Percentiles rank a stretch among this genome's conserved stretches.
phyloP scores from a whole-genome alignment of 2,113 vertebrate genomes.

The Rhegmatorhina hoffmannsi region DNA sequence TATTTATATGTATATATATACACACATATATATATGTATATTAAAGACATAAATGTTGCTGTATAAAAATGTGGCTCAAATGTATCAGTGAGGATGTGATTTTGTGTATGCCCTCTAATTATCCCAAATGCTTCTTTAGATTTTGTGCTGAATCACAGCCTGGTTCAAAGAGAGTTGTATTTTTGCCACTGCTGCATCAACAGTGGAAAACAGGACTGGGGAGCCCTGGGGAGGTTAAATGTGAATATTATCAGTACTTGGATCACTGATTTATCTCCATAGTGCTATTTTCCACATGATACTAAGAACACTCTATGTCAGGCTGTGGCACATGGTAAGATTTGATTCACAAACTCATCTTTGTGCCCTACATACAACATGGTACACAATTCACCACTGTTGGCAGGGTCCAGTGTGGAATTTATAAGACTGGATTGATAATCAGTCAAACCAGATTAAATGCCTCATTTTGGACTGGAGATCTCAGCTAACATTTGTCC shows the following conservation, averaged over 20 bases:
- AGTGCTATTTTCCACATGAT: not conserved
- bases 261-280: not conserved
- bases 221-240: not conserved
- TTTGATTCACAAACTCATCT: not conserved
- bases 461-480: not conserved
- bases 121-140: not conserved
- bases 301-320: not conserved
- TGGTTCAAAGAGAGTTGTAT: not conserved
- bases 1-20: no score
- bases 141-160: not conserved
- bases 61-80: not conserved
- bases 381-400: not conserved
- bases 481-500: not conserved
- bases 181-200: not conserved
- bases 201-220: not conserved
- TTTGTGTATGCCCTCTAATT: not conserved
- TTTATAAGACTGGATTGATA: not conserved
- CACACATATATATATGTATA: not conserved
- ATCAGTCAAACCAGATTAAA: not conserved
- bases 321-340: not conserved
- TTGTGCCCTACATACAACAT: not conserved
- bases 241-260: not conserved
- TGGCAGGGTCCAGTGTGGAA: not conserved
- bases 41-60: not conserved
- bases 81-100: not conserved